A percentile compares a stretch with the other conserved stretches of the same genome.
Evolutionary conservation across 1,140 invertebrate genomes (phyloP).

Genomic region (Cardiocondyla obscurior): DNA sequence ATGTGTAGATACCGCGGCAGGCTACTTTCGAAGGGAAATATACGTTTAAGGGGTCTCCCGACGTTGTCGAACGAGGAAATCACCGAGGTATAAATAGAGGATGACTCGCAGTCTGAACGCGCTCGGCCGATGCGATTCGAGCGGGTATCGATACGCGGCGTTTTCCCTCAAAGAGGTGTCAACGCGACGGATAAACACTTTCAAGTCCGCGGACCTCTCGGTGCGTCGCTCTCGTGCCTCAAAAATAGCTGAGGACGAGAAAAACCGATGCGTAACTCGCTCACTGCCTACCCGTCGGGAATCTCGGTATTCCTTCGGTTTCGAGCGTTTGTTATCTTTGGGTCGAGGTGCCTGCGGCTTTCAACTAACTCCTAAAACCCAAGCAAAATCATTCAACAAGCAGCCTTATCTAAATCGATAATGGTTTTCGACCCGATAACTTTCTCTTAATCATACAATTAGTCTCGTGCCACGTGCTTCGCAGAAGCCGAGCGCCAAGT

Average conservation of each 20-base stretch:
- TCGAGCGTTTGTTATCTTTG: neutral
- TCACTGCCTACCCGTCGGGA: slow-evolving; percentile 14
- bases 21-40: slow-evolving; percentile 15
- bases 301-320: neutral
- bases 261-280: neutral
- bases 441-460: slow-evolving; percentile 6
- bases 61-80: slow-evolving; percentile 71
- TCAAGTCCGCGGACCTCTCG: neutral
- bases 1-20: neutral
- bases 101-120: slow-evolving; percentile 73
- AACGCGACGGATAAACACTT: slow-evolving; percentile 10
- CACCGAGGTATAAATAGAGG: slow-evolving; percentile 75
- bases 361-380: neutral
- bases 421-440: neutral
- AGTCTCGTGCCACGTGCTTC: neutral
- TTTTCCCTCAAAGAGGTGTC: slow-evolving; percentile 8
- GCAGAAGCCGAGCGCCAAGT: neutral
- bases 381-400: neutral
- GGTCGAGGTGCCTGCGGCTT: neutral
- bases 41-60: slow-evolving; percentile 9
- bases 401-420: neutral
- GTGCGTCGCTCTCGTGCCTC: neutral
- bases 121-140: slow-evolving; percentile 46
- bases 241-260: slow-evolving; percentile 56
- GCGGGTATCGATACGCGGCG: slow-evolving; percentile 41